phyloP scores from a whole-genome alignment of 2,888 invertebrate species.

The Julus scandinavius region DNA sequence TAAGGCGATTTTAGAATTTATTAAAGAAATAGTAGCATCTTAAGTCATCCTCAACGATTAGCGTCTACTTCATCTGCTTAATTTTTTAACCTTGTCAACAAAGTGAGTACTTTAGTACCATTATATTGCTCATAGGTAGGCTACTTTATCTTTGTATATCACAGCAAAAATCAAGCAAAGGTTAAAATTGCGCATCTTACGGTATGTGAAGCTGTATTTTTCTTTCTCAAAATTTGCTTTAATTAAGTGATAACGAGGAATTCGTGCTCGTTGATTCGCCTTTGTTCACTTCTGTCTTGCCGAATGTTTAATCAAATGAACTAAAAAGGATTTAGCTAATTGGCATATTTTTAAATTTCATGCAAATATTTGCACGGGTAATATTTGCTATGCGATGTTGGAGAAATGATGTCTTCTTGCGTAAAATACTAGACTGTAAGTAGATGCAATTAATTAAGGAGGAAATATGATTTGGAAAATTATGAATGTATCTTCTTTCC shows the following conservation, averaged over 20 bases:
- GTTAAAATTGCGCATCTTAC: background rate
- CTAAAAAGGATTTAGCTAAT: background rate
- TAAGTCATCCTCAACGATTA: slow-evolving; percentile 30
- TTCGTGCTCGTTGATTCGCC: background rate
- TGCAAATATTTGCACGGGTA: background rate
- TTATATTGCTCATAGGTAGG: background rate
- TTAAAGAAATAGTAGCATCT: background rate
- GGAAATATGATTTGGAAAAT: no score
- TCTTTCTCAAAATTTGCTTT: background rate
- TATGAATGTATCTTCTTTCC: no score
- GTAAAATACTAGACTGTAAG: background rate
- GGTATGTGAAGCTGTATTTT: background rate
- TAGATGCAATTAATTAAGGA: background rate
- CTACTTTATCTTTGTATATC: background rate
- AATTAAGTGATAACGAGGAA: background rate
- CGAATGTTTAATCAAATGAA: background rate
- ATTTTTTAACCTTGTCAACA: slow-evolving; percentile 44
- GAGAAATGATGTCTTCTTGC: background rate
- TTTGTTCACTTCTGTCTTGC: background rate
- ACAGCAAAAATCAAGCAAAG: background rate
- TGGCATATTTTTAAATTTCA: slow-evolving; percentile 9
- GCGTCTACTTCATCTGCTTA: slow-evolving; percentile 42
- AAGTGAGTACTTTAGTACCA: background rate
- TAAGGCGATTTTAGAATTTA: slow-evolving; percentile 43
- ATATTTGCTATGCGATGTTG: background rate